Conservation (phyloP, 2,113 vertebrate species). For the Lophura nycthemera region DNA sequence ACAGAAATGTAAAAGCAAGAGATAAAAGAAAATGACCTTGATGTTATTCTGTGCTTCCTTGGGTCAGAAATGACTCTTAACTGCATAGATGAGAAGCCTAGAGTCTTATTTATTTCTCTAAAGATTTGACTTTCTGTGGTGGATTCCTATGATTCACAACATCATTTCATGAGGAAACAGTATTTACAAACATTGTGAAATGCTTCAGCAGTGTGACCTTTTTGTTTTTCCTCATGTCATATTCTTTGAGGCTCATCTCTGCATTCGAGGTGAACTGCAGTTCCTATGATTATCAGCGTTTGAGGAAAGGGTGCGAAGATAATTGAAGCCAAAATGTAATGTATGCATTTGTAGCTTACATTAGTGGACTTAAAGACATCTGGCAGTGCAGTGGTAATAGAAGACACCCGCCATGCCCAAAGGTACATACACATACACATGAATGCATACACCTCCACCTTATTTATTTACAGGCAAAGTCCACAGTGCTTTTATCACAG, state of each 20-base stretch:
- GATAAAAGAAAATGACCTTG: neutral
- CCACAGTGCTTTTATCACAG: slow-evolving; percentile 9
- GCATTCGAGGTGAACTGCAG: slow-evolving; percentile 43
- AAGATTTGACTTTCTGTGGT: neutral
- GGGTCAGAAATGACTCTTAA: neutral
- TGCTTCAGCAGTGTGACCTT: neutral
- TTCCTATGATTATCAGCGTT: slow-evolving; percentile 9
- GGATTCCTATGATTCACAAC: slow-evolving; percentile 6
- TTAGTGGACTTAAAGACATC: slow-evolving; percentile 54
- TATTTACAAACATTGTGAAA: slow-evolving; percentile 39
- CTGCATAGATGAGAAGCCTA: neutral
- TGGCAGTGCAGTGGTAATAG: slow-evolving; percentile 1
- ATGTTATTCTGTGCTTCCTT: neutral
- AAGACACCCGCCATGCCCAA: neutral
- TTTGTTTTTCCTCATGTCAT: neutral
- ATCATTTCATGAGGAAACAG: neutral
- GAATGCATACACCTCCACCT: neutral
- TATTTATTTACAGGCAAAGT: slow-evolving; percentile 65
- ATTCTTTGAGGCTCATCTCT: slow-evolving; percentile 59
- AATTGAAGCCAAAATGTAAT: slow-evolving; percentile 62
- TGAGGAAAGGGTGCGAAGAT: slow-evolving; percentile 36
- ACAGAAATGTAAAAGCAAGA: neutral
- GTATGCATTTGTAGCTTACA: slow-evolving; percentile 60
- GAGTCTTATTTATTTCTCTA: neutral
- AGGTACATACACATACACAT: rapidly evolving